These are phyloP conservation scores for Eufriesea mexicana DNA, from an alignment of 1,140 invertebrate genomes.

Conservation along the genomic window DNA sequence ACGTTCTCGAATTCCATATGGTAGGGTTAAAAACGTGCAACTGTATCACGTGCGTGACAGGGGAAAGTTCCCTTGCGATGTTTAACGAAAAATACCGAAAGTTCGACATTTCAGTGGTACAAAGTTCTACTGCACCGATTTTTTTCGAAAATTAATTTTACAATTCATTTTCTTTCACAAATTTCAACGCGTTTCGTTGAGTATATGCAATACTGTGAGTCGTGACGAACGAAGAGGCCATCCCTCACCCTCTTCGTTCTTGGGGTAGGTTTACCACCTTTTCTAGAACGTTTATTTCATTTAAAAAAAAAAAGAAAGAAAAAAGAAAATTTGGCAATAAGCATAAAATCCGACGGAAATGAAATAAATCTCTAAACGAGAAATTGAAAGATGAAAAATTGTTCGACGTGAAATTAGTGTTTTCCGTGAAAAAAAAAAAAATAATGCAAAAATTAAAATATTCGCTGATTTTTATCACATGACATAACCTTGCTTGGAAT, in stretches of 20 bases:
- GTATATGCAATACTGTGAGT: slow-evolving; percentile 41
- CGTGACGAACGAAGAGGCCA: background rate
- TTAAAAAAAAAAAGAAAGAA: background rate
- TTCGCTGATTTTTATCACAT: background rate
- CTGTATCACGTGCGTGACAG: background rate
- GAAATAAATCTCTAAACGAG: background rate
- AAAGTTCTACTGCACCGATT: slow-evolving; percentile 6
- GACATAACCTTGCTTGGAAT: background rate
- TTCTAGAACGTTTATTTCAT: background rate
- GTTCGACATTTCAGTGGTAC: background rate
- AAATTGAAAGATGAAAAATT: no score
- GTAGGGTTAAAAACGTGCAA: background rate
- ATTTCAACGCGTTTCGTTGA: background rate
- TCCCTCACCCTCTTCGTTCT: background rate
- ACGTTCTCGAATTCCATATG: background rate
- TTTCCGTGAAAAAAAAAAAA: background rate
- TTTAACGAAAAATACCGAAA: background rate
- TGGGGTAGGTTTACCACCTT: background rate
- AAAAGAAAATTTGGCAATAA: background rate
- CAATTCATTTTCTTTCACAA: background rate
- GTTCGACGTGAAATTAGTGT: background rate
- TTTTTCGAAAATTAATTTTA: background rate
- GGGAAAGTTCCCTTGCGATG: background rate
- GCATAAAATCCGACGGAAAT: background rate
- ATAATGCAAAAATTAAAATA: background rate